Evolutionary conservation across 2,888 invertebrate genomes (phyloP).

Genomic region (Luperina nickerlii): DNA sequence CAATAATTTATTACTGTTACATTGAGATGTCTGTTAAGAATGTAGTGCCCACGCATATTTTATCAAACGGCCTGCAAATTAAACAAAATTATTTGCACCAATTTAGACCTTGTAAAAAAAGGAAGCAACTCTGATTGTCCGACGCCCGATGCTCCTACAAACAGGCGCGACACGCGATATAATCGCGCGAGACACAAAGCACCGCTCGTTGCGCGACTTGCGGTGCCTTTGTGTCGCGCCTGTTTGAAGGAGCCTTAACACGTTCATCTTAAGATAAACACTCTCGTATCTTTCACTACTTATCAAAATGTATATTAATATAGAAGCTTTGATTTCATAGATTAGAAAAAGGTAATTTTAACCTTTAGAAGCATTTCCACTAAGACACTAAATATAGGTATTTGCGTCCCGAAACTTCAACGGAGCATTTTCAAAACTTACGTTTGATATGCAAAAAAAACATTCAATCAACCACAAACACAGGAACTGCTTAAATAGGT

Average conservation of each 20-base stretch:
- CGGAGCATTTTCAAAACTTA: not conserved
- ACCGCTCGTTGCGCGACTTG: too few relatives aligned
- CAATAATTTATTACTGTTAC: not conserved
- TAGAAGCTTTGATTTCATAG: not conserved
- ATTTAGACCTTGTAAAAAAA: not conserved
- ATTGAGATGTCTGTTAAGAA: constrained; percentile 9
- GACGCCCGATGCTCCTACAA: not conserved
- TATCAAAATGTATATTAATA: too few relatives aligned
- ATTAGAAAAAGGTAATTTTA: not conserved
- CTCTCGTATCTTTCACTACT: not conserved
- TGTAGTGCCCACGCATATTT: not conserved
- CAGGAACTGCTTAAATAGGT: not conserved
- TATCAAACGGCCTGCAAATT: not conserved
- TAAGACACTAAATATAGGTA: too few relatives aligned
- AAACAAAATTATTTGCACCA: not conserved
- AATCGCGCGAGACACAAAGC: too few relatives aligned
- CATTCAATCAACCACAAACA: not conserved
- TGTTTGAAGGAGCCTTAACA: too few relatives aligned
- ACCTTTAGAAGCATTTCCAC: not conserved
- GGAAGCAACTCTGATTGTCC: not conserved
- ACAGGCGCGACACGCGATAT: too few relatives aligned
- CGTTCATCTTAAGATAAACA: not conserved
- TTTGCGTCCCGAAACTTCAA: not conserved
- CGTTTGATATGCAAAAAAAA: not conserved
- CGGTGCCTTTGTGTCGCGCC: too few relatives aligned